Conservation (phyloP, 2,797 vertebrate species). For the Passerculus sandwichensis region DNA sequence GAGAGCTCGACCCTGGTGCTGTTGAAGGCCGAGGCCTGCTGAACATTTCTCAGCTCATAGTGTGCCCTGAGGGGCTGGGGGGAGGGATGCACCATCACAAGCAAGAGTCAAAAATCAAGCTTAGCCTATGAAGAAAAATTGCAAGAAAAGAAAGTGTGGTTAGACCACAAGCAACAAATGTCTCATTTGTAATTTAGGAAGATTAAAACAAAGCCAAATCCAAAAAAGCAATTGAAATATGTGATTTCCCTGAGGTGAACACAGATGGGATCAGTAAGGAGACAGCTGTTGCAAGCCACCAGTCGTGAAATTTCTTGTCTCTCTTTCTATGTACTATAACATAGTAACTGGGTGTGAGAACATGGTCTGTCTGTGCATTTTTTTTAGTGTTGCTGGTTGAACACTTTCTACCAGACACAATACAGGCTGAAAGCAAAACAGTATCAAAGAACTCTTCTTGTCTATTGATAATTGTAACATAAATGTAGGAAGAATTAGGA, state of each 20-base stretch:
- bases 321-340: neutral
- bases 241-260: neutral
- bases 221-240: neutral
- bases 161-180: neutral
- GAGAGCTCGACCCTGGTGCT: neutral
- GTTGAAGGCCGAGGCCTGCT: fast-evolving
- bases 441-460: neutral
- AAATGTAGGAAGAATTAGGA: neutral
- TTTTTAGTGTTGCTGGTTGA: neutral
- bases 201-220: neutral
- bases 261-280: neutral
- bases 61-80: no score
- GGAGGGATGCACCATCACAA: neutral
- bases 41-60: neutral
- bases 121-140: neutral
- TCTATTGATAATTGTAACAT: neutral
- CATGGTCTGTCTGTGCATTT: neutral
- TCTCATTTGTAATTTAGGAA: neutral
- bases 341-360: neutral
- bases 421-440: neutral
- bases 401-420: neutral
- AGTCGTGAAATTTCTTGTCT: neutral
- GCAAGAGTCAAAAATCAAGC: neutral
- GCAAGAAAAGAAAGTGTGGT: neutral
- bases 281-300: neutral